phyloP scores from a whole-genome alignment of 2,888 invertebrate species.

The Anaspis maculata region DNA sequence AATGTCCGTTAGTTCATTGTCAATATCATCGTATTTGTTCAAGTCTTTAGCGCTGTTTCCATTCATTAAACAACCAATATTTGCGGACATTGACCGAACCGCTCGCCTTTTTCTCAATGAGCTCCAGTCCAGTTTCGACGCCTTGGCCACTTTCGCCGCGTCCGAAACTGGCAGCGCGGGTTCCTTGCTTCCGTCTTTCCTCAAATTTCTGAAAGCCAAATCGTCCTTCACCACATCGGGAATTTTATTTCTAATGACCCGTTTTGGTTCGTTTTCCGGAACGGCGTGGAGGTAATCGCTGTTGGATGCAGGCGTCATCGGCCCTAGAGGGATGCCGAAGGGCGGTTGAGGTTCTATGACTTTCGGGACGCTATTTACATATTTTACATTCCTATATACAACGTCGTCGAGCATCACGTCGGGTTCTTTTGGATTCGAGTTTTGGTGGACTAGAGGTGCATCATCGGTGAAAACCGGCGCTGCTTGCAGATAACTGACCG shows the following conservation, averaged over 20 bases:
- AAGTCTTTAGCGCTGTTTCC: constrained; percentile 43
- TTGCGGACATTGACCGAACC: constrained; percentile 74
- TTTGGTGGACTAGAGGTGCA: constrained; percentile 21
- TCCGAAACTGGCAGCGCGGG: constrained; percentile 42
- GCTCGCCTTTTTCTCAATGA: constrained; percentile 68
- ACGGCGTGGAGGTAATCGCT: constrained; percentile 78
- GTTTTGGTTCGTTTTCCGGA: constrained; percentile 50
- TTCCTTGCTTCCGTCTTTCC: constrained; percentile 64
- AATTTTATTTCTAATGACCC: constrained; percentile 57
- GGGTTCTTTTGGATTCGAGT: constrained; percentile 53
- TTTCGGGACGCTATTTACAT: constrained; percentile 64
- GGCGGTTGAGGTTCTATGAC: constrained; percentile 77
- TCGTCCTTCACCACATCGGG: constrained; percentile 84
- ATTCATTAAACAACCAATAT: constrained; percentile 69
- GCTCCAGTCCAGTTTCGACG: constrained; percentile 34
- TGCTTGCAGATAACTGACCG: constrained; percentile 59
- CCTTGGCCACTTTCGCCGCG: constrained; percentile 45
- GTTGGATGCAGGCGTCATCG: constrained; percentile 68
- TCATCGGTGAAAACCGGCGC: constrained; percentile 58
- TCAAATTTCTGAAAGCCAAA: constrained; percentile 73
- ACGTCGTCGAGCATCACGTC: constrained; percentile 79
- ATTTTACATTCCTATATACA: constrained; percentile 70
- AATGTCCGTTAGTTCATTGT: constrained; percentile 31
- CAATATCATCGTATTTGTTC: constrained; percentile 20
- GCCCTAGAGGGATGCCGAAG: constrained; percentile 84